These are phyloP conservation scores for Hemibagrus wyckioides DNA, from an alignment of 2,113 vertebrate genomes.

Conservation along the genomic window DNA sequence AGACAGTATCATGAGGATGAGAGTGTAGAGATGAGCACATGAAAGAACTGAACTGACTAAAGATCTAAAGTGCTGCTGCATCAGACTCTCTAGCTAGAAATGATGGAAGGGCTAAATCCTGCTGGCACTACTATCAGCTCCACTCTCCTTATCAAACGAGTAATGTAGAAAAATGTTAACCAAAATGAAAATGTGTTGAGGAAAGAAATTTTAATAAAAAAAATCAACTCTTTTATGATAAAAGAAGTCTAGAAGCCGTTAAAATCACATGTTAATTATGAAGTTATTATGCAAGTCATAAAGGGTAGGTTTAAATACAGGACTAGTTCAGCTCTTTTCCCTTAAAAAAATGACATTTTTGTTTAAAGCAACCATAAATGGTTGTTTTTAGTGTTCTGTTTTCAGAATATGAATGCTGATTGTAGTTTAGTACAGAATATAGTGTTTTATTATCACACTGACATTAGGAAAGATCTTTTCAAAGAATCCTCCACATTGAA, in stretches of 20 bases:
- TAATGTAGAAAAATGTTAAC: background rate
- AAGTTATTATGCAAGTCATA: background rate
- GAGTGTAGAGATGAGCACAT: background rate
- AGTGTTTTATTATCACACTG: constrained; percentile 9
- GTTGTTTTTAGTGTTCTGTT: background rate
- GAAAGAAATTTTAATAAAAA: background rate
- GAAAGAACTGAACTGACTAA: background rate
- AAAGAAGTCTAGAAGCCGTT: background rate
- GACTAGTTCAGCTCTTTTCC: background rate
- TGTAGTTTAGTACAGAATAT: constrained; percentile 4
- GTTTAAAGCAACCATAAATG: background rate
- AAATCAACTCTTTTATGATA: background rate
- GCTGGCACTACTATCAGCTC: background rate
- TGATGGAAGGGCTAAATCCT: background rate
- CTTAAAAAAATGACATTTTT: background rate
- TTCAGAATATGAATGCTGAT: background rate
- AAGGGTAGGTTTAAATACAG: background rate
- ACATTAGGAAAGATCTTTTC: constrained; percentile 6
- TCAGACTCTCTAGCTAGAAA: background rate
- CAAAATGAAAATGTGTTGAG: background rate
- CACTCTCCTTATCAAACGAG: background rate
- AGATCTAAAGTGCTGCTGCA: background rate
- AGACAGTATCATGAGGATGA: background rate
- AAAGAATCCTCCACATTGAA: constrained; percentile 18
- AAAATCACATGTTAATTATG: background rate